These are phyloP conservation scores for Drosophila burlai DNA, from an alignment of 1,140 invertebrate genomes.

Conservation along the genomic window DNA sequence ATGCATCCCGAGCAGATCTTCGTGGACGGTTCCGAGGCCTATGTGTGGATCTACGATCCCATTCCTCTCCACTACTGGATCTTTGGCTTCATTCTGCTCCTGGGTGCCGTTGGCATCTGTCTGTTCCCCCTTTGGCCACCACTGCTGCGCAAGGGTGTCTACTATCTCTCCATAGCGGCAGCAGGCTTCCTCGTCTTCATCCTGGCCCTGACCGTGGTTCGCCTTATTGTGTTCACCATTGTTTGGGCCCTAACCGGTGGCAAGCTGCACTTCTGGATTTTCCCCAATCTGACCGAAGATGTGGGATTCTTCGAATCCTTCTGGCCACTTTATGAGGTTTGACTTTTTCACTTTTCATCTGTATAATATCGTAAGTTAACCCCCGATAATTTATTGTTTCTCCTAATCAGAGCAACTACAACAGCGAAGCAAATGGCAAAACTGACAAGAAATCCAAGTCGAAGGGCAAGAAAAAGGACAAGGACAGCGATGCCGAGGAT, in stretches of 20 bases:
- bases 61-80: slow-evolving; percentile 98
- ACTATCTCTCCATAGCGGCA: slow-evolving; percentile 97
- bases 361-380: neutral
- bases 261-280: slow-evolving; percentile 97
- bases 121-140: slow-evolving; percentile 99
- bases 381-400: neutral
- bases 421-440: slow-evolving; percentile 61
- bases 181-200: slow-evolving; percentile 98
- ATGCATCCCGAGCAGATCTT: slow-evolving; percentile 98
- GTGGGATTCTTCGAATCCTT: slow-evolving; percentile 99
- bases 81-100: slow-evolving; percentile 95
- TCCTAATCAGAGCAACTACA: slow-evolving; percentile 70
- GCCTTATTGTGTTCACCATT: slow-evolving; percentile 95
- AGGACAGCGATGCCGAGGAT: slow-evolving; percentile 88
- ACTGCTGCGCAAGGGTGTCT: slow-evolving; percentile 96
- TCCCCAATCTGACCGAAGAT: slow-evolving; percentile 99
- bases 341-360: slow-evolving; percentile 19
- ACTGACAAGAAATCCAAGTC: slow-evolving; percentile 87
- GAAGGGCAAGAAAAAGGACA: slow-evolving; percentile 90
- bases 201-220: slow-evolving; percentile 94
- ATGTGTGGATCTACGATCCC: slow-evolving; percentile 99
- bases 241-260: slow-evolving; percentile 96
- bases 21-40: slow-evolving; percentile 96
- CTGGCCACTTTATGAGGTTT: slow-evolving; percentile 97
- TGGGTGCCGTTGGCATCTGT: slow-evolving; percentile 98